Conservation (phyloP, 2,888 invertebrate species). For the Kryphioiulus occultus region DNA sequence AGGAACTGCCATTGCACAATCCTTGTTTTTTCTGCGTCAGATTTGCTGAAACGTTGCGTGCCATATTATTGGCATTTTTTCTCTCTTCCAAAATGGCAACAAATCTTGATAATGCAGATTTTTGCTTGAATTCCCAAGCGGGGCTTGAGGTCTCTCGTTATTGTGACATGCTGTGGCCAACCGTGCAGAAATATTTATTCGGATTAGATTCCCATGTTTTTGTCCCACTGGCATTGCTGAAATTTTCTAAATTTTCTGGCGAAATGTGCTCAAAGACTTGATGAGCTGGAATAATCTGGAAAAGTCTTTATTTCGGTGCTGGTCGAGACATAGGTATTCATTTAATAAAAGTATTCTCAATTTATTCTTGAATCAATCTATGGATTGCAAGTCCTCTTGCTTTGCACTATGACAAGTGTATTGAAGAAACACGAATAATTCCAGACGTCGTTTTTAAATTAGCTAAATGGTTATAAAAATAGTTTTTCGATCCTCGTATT, state of each 20-base stretch:
- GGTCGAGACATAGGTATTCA: too few species aligned
- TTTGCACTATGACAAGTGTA: too few species aligned
- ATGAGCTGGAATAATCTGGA: not conserved
- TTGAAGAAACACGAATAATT: too few species aligned
- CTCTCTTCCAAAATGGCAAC: not conserved
- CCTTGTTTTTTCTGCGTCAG: not conserved
- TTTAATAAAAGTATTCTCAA: too few species aligned
- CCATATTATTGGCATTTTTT: not conserved
- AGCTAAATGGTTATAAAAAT: slow-evolving; percentile 1
- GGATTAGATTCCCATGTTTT: not conserved
- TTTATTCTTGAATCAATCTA: too few species aligned
- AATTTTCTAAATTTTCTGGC: not conserved
- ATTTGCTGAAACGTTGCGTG: not conserved
- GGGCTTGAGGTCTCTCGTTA: slow-evolving; percentile 26
- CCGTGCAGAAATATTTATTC: slow-evolving; percentile 18
- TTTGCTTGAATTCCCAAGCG: slow-evolving; percentile 30
- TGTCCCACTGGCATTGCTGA: not conserved
- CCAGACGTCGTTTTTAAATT: not conserved
- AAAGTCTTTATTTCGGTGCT: not conserved
- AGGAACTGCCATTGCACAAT: not conserved
- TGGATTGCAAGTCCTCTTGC: too few species aligned
- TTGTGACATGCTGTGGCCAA: slow-evolving; percentile 18
- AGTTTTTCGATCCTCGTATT: not conserved
- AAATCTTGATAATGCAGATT: slow-evolving; percentile 28
- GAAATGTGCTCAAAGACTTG: not conserved